Percentiles rank a stretch among this genome's conserved stretches.
Evolutionary conservation across 2,888 invertebrate genomes (phyloP).

Genomic region (Leptarthrus brevirostris): DNA sequence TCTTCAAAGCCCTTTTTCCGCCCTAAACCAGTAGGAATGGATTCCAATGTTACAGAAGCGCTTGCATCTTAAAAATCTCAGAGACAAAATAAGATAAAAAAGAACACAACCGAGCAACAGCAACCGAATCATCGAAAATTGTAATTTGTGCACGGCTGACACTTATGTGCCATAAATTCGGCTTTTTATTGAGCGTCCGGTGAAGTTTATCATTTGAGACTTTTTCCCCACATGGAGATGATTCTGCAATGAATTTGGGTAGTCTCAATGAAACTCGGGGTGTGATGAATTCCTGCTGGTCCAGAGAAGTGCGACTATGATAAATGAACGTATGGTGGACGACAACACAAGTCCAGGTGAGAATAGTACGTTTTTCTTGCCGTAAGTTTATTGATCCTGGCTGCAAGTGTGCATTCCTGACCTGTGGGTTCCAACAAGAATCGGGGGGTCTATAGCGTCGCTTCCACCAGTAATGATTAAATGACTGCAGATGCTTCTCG

Average conservation of each 20-base stretch:
- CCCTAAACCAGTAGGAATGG: too few relatives aligned
- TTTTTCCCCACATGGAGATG: slow-evolving; percentile 15
- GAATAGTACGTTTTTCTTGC: slow-evolving; percentile 37
- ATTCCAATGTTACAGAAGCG: neutral
- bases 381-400: slow-evolving; percentile 7
- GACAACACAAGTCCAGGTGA: slow-evolving; percentile 22
- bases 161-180: slow-evolving; percentile 58
- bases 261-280: neutral
- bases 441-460: neutral
- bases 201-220: slow-evolving; percentile 58
- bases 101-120: neutral
- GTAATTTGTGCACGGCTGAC: slow-evolving; percentile 58
- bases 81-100: neutral
- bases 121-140: slow-evolving; percentile 55
- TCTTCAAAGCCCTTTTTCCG: too few relatives aligned
- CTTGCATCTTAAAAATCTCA: neutral
- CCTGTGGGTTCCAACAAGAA: slow-evolving; percentile 3
- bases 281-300: slow-evolving; percentile 56
- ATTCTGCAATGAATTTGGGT: slow-evolving; percentile 17
- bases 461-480: slow-evolving; percentile 21
- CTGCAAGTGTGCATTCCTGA: neutral
- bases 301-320: slow-evolving; percentile 50
- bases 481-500: slow-evolving; percentile 22
- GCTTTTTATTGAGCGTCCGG: slow-evolving; percentile 57
- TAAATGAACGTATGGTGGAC: slow-evolving; percentile 53